Evolutionary conservation across 1,140 invertebrate genomes (phyloP).

Genomic region (Coelopa frigida): DNA sequence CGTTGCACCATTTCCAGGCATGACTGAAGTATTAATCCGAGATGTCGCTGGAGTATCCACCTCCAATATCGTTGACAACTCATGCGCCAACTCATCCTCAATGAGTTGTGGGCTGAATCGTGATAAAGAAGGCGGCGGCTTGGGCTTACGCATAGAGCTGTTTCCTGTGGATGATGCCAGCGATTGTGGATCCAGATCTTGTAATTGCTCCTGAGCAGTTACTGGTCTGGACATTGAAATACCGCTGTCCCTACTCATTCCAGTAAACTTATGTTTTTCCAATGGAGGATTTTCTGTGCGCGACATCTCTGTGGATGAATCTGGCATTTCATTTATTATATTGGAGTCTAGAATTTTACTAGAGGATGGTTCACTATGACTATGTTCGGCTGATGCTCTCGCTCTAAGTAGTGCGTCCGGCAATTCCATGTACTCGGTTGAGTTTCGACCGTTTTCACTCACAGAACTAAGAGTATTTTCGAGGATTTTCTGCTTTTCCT

Average conservation of each 20-base stretch:
- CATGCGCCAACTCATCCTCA: conserved; percentile 31
- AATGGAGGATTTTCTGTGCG: conserved; percentile 7
- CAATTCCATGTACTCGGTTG: conserved; percentile 39
- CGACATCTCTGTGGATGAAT: no score
- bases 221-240: conserved; percentile 32
- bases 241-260: conserved; percentile 38
- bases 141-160: neutral
- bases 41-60: conserved; percentile 39
- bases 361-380: no score
- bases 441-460: conserved; percentile 31
- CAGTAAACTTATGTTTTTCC: conserved; percentile 32
- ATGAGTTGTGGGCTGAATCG: conserved; percentile 37
- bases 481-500: conserved; percentile 38
- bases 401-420: conserved; percentile 23
- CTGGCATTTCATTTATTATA: no score
- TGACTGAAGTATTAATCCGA: conserved; percentile 18
- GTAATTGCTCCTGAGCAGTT: conserved; percentile 26
- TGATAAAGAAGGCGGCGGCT: conserved; percentile 30
- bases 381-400: conserved; percentile 10
- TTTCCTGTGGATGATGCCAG: conserved; percentile 15
- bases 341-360: no score
- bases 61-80: conserved; percentile 39
- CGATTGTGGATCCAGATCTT: conserved; percentile 23
- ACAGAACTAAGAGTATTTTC: conserved; percentile 38
- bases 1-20: no score